Evolutionary conservation across 2,888 invertebrate genomes (phyloP).

Genomic region (Heteromyza rotundicornis): DNA sequence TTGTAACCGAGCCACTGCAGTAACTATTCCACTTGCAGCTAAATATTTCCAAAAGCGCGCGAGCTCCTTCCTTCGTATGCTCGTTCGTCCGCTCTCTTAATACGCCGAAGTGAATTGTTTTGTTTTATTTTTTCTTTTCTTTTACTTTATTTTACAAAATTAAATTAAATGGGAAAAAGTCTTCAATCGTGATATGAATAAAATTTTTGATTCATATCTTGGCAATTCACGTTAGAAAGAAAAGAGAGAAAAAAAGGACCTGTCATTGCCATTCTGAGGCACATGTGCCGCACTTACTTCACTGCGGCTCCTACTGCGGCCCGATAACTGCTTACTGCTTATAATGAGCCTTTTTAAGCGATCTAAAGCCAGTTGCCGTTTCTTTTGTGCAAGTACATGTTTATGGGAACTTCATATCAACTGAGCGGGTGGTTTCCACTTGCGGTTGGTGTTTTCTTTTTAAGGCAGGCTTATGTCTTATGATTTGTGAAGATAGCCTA

Average conservation of each 20-base stretch:
- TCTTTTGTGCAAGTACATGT: background rate
- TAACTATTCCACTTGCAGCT: background rate
- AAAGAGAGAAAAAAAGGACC: background rate
- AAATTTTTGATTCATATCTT: slow-evolving; percentile 7
- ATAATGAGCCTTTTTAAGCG: background rate
- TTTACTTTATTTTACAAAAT: background rate
- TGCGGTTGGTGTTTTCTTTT: too few species aligned
- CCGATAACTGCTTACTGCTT: background rate
- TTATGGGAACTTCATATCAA: background rate
- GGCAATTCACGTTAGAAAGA: background rate
- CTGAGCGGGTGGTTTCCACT: too few species aligned
- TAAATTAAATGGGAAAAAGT: slow-evolving; percentile 2
- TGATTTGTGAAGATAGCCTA: too few species aligned
- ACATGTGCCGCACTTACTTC: background rate
- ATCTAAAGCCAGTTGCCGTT: background rate
- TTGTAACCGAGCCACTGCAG: background rate
- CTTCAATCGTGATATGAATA: slow-evolving; percentile 9
- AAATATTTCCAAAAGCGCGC: background rate
- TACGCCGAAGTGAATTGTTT: background rate
- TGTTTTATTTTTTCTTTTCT: background rate
- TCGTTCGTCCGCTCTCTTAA: background rate
- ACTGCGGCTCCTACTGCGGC: background rate
- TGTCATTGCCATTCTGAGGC: slow-evolving; percentile 7
- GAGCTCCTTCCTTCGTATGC: background rate
- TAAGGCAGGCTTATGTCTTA: too few species aligned